phyloP scores from a whole-genome alignment of 2,888 invertebrate genomes.

The Oscheius sp. region DNA sequence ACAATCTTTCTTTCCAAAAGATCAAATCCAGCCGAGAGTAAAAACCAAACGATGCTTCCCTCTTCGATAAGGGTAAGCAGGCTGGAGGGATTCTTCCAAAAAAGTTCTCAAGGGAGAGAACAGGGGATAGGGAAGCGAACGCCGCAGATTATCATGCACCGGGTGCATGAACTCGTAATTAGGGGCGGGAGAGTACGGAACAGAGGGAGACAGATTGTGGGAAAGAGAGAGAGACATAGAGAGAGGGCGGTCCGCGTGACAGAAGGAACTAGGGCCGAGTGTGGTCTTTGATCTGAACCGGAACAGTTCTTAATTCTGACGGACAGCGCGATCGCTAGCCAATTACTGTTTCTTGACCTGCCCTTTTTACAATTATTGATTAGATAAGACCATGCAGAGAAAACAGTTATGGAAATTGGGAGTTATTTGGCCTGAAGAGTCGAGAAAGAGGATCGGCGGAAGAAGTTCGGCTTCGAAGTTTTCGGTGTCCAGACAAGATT shows the following conservation, averaged over 20 bases:
- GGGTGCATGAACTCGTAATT: background rate
- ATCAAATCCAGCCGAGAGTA: background rate
- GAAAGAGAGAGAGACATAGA: slow-evolving; percentile 12
- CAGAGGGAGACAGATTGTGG: slow-evolving; percentile 3
- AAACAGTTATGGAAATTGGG: no score
- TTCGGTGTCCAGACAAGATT: no score
- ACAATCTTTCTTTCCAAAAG: no score
- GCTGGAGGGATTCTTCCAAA: background rate
- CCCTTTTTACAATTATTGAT: no score
- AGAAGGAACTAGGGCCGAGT: background rate
- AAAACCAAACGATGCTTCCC: slow-evolving; percentile 9
- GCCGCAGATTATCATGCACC: no score
- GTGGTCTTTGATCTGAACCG: background rate
- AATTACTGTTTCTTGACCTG: no score
- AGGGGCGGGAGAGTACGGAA: slow-evolving; percentile 1
- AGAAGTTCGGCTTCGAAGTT: no score
- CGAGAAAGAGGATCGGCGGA: no score
- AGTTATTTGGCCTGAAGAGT: no score
- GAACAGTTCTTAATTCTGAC: background rate
- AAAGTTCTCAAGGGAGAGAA: slow-evolving; percentile 3
- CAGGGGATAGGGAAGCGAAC: background rate
- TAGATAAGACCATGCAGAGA: no score
- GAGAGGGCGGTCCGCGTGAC: slow-evolving; percentile 5
- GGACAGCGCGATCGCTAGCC: no score
- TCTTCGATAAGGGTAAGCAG: background rate